These are phyloP conservation scores for Xenus cinereus DNA, from an alignment of 2,113 vertebrate species.

Conservation along the genomic window DNA sequence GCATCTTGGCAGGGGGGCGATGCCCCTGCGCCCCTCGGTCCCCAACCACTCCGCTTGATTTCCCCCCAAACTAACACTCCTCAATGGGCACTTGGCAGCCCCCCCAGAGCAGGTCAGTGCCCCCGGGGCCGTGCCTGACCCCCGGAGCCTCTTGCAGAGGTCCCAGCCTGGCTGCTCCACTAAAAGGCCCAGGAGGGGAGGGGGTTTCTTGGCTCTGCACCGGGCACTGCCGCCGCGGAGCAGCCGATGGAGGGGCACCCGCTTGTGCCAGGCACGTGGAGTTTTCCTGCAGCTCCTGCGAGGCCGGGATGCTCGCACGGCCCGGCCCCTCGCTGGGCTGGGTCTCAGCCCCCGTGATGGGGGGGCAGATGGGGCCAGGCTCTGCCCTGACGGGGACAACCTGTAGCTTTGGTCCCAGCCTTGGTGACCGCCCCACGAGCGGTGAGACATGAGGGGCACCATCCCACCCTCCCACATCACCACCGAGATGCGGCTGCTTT, in stretches of 20 bases:
- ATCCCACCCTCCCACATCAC: neutral
- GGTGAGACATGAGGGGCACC: neutral
- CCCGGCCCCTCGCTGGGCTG: neutral
- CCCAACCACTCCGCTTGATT: neutral
- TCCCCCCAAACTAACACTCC: rapidly evolving
- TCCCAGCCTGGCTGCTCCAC: neutral
- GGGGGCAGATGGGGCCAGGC: neutral
- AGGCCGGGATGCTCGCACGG: neutral
- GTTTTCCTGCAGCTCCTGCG: neutral
- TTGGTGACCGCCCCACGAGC: rapidly evolving
- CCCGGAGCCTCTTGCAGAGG: rapidly evolving
- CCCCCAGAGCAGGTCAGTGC: no score
- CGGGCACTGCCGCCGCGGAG: rapidly evolving
- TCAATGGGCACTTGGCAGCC: neutral
- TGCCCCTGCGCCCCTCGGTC: neutral
- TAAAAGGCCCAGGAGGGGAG: neutral
- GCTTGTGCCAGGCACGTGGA: rapidly evolving
- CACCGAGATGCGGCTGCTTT: rapidly evolving
- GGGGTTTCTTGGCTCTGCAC: neutral
- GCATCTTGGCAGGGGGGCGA: rapidly evolving
- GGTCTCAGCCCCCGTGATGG: neutral
- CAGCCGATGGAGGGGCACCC: neutral
- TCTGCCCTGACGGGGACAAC: neutral
- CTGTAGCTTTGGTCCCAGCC: neutral
- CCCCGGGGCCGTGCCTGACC: neutral